Conservation (phyloP, 2,797 vertebrate genomes). For the Liasis olivaceus region DNA sequence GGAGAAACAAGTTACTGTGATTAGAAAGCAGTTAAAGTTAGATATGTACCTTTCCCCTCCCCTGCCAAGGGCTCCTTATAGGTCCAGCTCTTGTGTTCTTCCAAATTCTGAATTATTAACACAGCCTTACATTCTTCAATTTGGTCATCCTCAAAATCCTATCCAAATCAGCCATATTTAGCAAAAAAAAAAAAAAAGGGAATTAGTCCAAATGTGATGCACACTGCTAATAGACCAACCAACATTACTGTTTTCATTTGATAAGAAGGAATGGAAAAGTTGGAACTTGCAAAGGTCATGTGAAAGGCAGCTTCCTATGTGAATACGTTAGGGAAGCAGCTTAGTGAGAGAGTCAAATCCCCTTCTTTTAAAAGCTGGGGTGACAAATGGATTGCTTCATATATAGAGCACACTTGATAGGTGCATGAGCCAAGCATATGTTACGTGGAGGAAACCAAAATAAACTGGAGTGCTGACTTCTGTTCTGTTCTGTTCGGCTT, state of each 20-base stretch:
- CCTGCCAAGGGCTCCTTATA: no score
- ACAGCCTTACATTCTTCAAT: background rate
- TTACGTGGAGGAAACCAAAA: background rate
- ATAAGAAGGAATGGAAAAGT: background rate
- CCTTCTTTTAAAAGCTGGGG: background rate
- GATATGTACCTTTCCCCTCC: background rate
- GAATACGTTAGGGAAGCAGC: background rate
- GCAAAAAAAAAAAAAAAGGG: no score
- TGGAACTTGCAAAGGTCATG: background rate
- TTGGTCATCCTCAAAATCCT: background rate
- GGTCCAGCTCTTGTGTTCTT: background rate
- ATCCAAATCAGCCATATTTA: background rate
- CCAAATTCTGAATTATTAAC: background rate
- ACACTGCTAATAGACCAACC: background rate
- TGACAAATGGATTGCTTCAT: background rate
- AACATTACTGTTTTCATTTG: background rate
- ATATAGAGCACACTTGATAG: background rate
- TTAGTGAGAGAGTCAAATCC: background rate
- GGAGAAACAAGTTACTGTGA: background rate
- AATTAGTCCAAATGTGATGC: background rate
- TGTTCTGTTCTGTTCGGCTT: slow-evolving; percentile 38
- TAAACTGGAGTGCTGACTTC: background rate
- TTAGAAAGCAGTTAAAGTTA: background rate
- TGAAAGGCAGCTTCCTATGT: background rate
- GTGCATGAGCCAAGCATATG: background rate